Conservation (phyloP, 2,113 vertebrate species). For the Corythornis cristatus region DNA sequence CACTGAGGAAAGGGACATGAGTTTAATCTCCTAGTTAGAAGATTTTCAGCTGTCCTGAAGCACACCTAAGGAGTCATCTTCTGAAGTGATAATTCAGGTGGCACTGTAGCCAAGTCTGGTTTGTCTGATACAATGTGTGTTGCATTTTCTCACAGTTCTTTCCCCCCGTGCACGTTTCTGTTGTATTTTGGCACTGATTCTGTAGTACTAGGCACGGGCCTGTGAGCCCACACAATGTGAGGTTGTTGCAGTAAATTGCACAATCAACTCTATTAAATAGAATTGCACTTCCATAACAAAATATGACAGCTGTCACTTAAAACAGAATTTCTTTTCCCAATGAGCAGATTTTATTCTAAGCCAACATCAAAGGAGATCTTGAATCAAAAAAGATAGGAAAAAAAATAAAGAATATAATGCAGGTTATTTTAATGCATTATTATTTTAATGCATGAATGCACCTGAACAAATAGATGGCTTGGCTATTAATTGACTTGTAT, state of each 20-base stretch:
- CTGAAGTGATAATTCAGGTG: accelerated
- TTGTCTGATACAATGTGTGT: accelerated
- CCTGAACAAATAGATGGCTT: background rate
- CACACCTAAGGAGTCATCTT: background rate
- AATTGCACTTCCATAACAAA: slow-evolving; percentile 43
- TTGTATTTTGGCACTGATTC: slow-evolving; percentile 13
- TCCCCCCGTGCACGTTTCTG: background rate
- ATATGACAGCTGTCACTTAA: slow-evolving; percentile 58
- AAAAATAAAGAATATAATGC: background rate
- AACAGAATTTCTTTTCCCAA: background rate
- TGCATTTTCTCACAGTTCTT: background rate
- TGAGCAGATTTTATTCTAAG: slow-evolving; percentile 5
- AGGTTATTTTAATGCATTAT: background rate
- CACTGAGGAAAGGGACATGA: background rate
- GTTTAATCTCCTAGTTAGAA: background rate
- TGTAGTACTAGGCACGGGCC: background rate
- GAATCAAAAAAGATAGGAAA: background rate
- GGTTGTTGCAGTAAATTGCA: slow-evolving; percentile 45
- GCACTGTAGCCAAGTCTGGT: background rate
- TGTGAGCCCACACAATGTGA: background rate
- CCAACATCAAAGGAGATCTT: background rate
- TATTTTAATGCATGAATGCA: background rate
- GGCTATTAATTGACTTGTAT: background rate
- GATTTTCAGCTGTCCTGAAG: background rate
- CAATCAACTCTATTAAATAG: slow-evolving; percentile 20